These are phyloP conservation scores for Empidonax traillii DNA, from an alignment of 2,113 vertebrate genomes.

Conservation along the genomic window DNA sequence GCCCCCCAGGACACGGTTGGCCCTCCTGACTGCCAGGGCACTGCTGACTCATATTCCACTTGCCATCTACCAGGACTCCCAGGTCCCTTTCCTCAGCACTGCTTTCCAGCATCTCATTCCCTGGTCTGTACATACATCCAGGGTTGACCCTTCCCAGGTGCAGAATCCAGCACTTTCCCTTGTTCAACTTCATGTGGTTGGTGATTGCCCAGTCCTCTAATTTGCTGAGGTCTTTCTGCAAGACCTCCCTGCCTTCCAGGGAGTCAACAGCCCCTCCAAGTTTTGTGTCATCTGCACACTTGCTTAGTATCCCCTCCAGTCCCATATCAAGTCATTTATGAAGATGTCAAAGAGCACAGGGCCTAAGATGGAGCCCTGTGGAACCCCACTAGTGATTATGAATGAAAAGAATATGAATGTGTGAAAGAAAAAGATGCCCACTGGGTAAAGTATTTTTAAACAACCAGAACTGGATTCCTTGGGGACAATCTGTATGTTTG, in stretches of 20 bases:
- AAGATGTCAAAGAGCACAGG: neutral
- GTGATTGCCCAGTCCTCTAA: neutral
- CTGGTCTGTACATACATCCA: neutral
- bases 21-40: neutral
- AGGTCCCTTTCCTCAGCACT: neutral
- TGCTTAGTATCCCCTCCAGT: neutral
- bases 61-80: neutral
- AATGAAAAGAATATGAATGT: neutral
- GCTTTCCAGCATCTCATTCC: neutral
- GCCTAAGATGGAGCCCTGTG: neutral
- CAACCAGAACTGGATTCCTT: neutral
- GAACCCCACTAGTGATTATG: neutral
- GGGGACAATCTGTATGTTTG: neutral
- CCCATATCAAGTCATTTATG: neutral
- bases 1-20: neutral
- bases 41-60: neutral
- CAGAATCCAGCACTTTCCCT: neutral
- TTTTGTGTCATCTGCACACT: neutral
- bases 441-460: neutral
- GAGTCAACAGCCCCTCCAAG: neutral
- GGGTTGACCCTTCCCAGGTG: neutral
- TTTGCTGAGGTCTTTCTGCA: neutral
- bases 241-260: neutral
- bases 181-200: neutral
- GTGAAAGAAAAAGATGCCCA: neutral